Percentiles rank a stretch among this genome's conserved stretches.
Conservation (phyloP, 2,113 vertebrate genomes). For the Carassius auratus region DNA sequence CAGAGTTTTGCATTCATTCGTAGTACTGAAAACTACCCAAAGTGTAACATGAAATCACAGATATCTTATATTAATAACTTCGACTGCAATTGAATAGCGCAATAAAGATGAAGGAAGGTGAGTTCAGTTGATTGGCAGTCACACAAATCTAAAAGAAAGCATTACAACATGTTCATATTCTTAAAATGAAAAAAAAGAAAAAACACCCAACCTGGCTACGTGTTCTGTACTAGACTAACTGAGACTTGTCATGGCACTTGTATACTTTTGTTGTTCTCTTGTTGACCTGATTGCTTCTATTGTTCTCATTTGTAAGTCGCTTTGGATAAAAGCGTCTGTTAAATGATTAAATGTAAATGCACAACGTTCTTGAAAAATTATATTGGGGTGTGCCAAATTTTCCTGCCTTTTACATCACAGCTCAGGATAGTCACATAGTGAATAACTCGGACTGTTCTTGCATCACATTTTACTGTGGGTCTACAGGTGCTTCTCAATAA, state of each 20-base stretch:
- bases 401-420: not conserved
- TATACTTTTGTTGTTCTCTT: no score
- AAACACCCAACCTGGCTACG: no score
- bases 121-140: not conserved
- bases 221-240: no score
- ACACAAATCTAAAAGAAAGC: not conserved
- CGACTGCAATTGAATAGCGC: no score
- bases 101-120: not conserved
- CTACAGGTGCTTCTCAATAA: no score
- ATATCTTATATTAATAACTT: not conserved
- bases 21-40: not conserved
- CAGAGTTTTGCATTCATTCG: not conserved
- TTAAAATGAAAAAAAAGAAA: no score
- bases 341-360: no score
- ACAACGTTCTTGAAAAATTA: not conserved
- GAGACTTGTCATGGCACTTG: no score
- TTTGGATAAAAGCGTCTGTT: no score
- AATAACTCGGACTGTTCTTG: not conserved
- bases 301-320: no score
- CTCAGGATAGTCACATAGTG: not conserved
- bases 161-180: not conserved
- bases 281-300: no score
- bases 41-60: not conserved
- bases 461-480: not conserved
- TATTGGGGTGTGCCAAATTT: not conserved